Evolutionary conservation across 2,888 invertebrate species (phyloP).

Genomic region (Malthinus seriepunctatus): DNA sequence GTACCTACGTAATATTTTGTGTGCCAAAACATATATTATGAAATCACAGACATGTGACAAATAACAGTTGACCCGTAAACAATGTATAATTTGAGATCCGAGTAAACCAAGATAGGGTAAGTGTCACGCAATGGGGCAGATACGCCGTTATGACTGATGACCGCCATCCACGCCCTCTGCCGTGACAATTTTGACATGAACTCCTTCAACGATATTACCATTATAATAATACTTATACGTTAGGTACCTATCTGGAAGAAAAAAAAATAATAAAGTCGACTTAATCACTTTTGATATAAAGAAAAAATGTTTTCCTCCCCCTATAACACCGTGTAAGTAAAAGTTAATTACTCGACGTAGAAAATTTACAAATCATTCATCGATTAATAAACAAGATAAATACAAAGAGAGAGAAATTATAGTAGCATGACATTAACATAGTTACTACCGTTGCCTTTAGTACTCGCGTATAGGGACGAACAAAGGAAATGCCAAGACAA

Average conservation of each 20-base stretch:
- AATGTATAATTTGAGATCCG: slow-evolving; percentile 47
- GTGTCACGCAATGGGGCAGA: slow-evolving; percentile 46
- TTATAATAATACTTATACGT: slow-evolving; percentile 21
- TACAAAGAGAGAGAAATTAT: slow-evolving; percentile 23
- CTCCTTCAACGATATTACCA: slow-evolving; percentile 25
- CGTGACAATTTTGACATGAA: slow-evolving; percentile 49
- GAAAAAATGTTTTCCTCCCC: neutral
- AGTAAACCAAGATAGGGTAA: slow-evolving; percentile 41
- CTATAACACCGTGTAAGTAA: slow-evolving; percentile 12
- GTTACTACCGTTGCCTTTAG: slow-evolving; percentile 15
- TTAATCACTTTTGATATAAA: neutral
- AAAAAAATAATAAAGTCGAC: neutral
- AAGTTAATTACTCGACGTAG: slow-evolving; percentile 21
- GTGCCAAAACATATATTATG: slow-evolving; percentile 19
- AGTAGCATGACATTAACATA: slow-evolving; percentile 19
- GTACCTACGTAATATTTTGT: neutral
- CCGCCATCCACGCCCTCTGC: slow-evolving; percentile 52
- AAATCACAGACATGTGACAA: slow-evolving; percentile 51
- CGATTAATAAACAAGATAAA: slow-evolving; percentile 28
- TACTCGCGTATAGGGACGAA: slow-evolving; percentile 15
- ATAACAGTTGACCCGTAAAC: slow-evolving; percentile 51
- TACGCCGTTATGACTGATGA: slow-evolving; percentile 53
- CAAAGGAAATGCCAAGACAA: slow-evolving; percentile 24
- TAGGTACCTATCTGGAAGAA: neutral
- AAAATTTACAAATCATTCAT: slow-evolving; percentile 26